phyloP scores from a whole-genome alignment of 53 echinoderm and acorn worm species.

The Crossaster papposus region DNA sequence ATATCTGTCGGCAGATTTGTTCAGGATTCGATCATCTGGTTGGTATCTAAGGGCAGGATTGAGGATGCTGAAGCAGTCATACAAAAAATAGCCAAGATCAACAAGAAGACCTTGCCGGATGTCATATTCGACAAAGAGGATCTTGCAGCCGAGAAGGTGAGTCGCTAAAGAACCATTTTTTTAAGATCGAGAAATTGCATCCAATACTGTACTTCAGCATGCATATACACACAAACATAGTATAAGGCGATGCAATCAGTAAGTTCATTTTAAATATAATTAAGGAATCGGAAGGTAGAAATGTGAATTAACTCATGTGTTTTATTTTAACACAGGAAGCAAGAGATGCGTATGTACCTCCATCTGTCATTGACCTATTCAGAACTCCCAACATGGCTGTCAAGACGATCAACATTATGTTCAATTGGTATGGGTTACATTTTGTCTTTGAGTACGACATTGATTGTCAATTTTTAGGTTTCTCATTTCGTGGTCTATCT shows the following conservation, averaged over 20 bases:
- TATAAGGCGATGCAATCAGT: background rate
- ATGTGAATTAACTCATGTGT: background rate
- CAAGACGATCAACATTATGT: conserved; percentile 58
- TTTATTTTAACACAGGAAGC: background rate
- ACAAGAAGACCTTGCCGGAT: conserved; percentile 66
- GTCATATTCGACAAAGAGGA: conserved; percentile 64
- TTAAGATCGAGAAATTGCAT: too few species aligned
- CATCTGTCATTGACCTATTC: conserved; percentile 43
- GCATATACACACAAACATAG: background rate
- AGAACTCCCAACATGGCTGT: conserved; percentile 65
- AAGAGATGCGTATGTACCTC: background rate
- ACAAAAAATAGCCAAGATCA: conserved; percentile 21
- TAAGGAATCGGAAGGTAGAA: background rate
- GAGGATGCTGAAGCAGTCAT: conserved; percentile 57
- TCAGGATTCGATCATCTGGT: conserved; percentile 46
- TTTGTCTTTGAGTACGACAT: too few species aligned
- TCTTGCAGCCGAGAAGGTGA: conserved; percentile 20
- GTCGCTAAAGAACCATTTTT: too few species aligned
- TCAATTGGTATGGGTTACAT: conserved; percentile 44
- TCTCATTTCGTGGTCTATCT: too few species aligned
- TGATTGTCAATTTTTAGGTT: too few species aligned
- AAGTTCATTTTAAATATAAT: background rate
- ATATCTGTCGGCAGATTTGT: conserved; percentile 18
- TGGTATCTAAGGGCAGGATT: conserved; percentile 46
- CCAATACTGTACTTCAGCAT: too few species aligned